Conservation (phyloP, 2,888 invertebrate species). For the Timema cristinae region DNA sequence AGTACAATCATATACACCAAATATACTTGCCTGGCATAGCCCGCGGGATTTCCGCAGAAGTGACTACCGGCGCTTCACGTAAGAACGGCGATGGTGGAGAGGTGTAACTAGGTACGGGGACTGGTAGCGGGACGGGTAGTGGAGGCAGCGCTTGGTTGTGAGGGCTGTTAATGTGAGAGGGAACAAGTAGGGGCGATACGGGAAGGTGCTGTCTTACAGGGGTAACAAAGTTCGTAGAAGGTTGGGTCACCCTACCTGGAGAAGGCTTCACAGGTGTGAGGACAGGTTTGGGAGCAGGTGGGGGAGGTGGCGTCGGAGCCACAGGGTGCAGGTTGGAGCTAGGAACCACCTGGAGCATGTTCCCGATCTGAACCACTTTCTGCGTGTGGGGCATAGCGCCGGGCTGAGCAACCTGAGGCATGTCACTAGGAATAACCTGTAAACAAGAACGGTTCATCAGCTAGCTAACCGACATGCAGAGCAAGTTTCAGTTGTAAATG, state of each 20-base stretch:
- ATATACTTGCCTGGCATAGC: not conserved
- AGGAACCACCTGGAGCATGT: slow-evolving; percentile 57
- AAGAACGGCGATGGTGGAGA: slow-evolving; percentile 25
- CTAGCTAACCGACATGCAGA: no score
- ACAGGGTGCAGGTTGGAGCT: slow-evolving; percentile 42
- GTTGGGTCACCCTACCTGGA: not conserved
- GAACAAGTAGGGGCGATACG: no score
- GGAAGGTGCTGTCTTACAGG: no score
- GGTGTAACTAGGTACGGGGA: slow-evolving; percentile 21
- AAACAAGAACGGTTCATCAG: not conserved
- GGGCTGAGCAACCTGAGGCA: not conserved
- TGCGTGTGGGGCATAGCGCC: slow-evolving; percentile 13
- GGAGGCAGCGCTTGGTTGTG: slow-evolving; percentile 10
- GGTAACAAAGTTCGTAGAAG: not conserved
- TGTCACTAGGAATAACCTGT: slow-evolving; percentile 25
- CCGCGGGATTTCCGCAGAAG: not conserved
- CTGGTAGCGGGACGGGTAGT: slow-evolving; percentile 15
- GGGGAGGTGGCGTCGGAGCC: slow-evolving; percentile 19
- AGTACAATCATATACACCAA: not conserved
- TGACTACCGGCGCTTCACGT: not conserved
- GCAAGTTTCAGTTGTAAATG: no score
- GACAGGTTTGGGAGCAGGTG: not conserved
- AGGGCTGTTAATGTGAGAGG: no score
- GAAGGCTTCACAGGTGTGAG: not conserved
- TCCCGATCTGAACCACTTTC: slow-evolving; percentile 50